Conservation (phyloP, 2,888 invertebrate genomes). For the Dorcus hopei region DNA sequence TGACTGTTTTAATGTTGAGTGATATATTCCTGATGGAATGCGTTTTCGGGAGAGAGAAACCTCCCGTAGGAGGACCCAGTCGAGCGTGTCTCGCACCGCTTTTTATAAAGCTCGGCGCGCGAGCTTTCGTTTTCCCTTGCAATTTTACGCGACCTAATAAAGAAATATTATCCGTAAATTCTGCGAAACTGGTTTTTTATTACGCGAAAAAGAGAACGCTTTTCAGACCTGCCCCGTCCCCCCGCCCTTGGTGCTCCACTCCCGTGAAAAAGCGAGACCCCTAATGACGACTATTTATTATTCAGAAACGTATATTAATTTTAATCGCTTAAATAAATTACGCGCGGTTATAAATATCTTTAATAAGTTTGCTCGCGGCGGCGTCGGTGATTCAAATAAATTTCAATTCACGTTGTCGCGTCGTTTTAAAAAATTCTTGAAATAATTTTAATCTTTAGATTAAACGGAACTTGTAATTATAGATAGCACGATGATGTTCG, state of each 20-base stretch:
- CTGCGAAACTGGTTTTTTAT: constrained; percentile 16
- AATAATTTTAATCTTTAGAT: no score
- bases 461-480: no score
- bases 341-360: no score
- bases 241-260: background rate
- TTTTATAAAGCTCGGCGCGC: background rate
- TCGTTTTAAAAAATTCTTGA: no score
- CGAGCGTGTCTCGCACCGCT: background rate
- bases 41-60: constrained; percentile 6
- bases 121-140: constrained; percentile 7
- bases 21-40: constrained; percentile 23
- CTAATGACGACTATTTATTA: constrained; percentile 11
- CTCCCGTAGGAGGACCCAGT: background rate
- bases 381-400: no score
- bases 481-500: no score
- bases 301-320: constrained; percentile 9
- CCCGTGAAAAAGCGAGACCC: background rate
- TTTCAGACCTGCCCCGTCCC: background rate
- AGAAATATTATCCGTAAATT: constrained; percentile 17
- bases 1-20: constrained; percentile 32
- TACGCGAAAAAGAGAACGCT: constrained; percentile 8
- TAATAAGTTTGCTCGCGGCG: no score
- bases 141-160: constrained; percentile 15
- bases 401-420: no score
- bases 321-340: background rate